Evolutionary conservation across 2,797 vertebrate genomes (phyloP), one percentile per base, ranked within the genome.

Genomic region (Eospalax fontanierii): DNA sequence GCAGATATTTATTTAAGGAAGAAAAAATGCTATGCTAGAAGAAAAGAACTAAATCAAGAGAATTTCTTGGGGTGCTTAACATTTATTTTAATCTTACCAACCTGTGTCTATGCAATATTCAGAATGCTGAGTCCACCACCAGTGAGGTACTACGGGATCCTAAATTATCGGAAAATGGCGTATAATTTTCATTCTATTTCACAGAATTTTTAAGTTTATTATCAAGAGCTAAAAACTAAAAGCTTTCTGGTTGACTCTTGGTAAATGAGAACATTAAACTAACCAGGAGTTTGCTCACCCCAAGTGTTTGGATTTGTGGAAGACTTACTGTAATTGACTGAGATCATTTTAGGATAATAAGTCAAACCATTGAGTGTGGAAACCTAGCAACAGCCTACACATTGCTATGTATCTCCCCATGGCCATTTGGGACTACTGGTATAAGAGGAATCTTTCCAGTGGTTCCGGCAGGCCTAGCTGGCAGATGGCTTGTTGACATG

Each of bases 401-500:
- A 40, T 84, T 73, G 90, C 35, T 92, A 94, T 94, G 11, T 40
- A 43, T 38, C 92, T 88, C 89, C 65, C 38, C 24, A 26, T 83
- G 90, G 75, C 65, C 6, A 93, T 43, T 6, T 90, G 43, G 70
- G 63, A 10, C 82, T 98, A 99, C 80, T 97, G 98, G 96, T 99
- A 99, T 4, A 99, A 98, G 59, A 99, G 98, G 96, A 99, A 99
- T 95, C 98, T 98, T 95, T 99, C 97, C 78, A 99, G 97, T 0
- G 98, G 98, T 78, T 98, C 98, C 4, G 99, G 99, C 85, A 99
- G 98, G 65, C 97, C 94, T 21, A 99, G 99, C 78, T 96, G 98
- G 81, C 97, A 98, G 68, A 99, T 95, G 70, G 96, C 90, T 88
- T 98, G 98, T 2, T 99, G 98, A 92, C 99, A 99, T 0, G 96